Percentiles rank a stretch among this genome's conserved stretches.
Evolutionary conservation across 2,888 invertebrate genomes (phyloP).

Genomic region (Subacronicta megacephala): DNA sequence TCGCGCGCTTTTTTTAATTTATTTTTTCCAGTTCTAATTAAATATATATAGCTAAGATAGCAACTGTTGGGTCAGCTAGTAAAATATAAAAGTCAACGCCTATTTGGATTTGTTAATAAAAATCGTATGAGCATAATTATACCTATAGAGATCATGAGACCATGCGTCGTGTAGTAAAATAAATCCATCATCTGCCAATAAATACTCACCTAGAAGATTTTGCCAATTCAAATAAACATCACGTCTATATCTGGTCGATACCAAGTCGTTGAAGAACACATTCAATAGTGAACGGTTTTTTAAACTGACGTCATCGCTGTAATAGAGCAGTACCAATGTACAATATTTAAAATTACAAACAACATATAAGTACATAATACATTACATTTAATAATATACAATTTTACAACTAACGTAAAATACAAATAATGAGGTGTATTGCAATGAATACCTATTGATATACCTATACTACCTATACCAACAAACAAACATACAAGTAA

Average conservation of each 20-base stretch:
- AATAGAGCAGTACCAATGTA: constrained; percentile 52
- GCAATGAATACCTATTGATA: no score
- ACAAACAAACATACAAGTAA: no score
- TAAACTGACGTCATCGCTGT: constrained; percentile 80
- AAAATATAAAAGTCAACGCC: constrained; percentile 3
- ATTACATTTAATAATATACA: no score
- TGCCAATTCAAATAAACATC: constrained; percentile 93
- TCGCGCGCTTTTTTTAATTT: no score
- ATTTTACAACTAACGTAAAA: no score
- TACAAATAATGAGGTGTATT: no score
- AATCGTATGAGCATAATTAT: constrained; percentile 9
- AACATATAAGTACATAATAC: no score
- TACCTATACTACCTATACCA: no score
- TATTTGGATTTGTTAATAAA: constrained; percentile 8
- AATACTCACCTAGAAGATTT: constrained; percentile 90
- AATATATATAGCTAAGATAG: no score
- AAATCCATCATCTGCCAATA: constrained; percentile 46
- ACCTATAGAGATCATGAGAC: not conserved
- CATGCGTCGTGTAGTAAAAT: constrained; percentile 21
- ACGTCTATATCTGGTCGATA: constrained; percentile 91
- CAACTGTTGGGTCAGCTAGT: no score
- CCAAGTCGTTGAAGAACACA: constrained; percentile 91
- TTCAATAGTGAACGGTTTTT: constrained; percentile 90
- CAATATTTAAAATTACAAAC: not conserved
- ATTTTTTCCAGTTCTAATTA: no score